Evolutionary conservation across 2,113 vertebrate species (phyloP), one percentile per base, ranked within the genome.

Genomic region (Ophiodon elongatus): DNA sequence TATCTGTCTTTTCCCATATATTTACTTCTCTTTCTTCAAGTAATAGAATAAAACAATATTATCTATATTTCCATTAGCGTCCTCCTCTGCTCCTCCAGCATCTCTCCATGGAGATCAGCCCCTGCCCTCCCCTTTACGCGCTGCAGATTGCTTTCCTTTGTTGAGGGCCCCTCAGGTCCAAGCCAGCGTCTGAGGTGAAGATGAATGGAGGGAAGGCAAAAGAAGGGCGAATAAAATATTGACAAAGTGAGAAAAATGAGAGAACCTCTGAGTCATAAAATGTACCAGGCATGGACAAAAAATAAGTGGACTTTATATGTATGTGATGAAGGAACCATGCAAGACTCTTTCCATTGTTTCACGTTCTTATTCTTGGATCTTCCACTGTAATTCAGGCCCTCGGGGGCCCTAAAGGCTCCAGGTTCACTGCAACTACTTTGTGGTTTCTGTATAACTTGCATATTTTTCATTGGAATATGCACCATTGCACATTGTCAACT

Each of bases 71-170:
- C 79, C 59, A 68, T 63, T 76, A 72, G 65, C 50, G 60, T 76
- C 29, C 11, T 25, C 41, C 37, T 63, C 33, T 8, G 23, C 56
- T 15, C 23, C 29, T 65, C 9, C 17, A 27, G 39, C 65, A 71
- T 80, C 67, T 88, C 68, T 75, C 71, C 23, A 52, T 62, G 59
- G 84, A 87, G 69, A 86, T 76, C 80, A 86, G 56, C 77, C 41
- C 15, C 39, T 62, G 43, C 62, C 63, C 69, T 80, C 63, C 60
- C 65, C 52, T 74, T 65, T 76, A 65, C 74, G 75, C 14, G 19
- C 62, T 68, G 77, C 75, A 82, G 89, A 87, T 93, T 89, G 84
- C 76, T 82, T 89, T 81, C 67, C 82, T 91, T 91, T 92, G 91
- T 90, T 43, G 52, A 70, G 66, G 73, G 75, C 84, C 87, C 88